Base-by-base conservation (phyloP, 1,140 invertebrate genomes). In the Micrasema minimum region DNA sequence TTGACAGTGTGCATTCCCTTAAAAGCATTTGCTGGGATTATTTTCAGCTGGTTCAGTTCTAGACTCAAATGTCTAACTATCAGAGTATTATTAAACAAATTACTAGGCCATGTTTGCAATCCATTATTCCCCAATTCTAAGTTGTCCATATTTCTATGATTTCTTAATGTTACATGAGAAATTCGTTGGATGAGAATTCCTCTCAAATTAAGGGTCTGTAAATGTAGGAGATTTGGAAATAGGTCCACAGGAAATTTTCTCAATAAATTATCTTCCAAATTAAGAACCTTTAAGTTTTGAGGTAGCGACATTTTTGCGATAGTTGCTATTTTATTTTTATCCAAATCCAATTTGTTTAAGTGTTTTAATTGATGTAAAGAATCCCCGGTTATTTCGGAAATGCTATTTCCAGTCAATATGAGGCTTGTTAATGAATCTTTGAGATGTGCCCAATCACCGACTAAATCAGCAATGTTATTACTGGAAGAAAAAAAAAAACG, bases 41-140 rank as follows among this genome's bases (percentile, higher is more conserved):
- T 82, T 7, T 83, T 83, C 26, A 96, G 81, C 72, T 90, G 88
- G 77, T 95, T 94, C 69, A 90, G 90, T 61, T 92, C 92, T 74
- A 96, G 80, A 82, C 93, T 93, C 22, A 96, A 85, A 75, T 95
- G 92, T 67, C 91, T 87, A 12, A 95, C 85, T 75, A 87, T 88
- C 11, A 94, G 80, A 43, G 90, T 90, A 16, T 86, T 86, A 77
- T 94, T 91, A 67, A 92, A 87, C 72, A 85, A 80, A 76, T 84
- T 85, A 73, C 82, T 85, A 16, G n/a, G 83, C 76, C 87, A 81
- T 51, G 78, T 87, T 77, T 90, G 87, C 69, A 93, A 86, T 70
- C 87, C 85, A 80, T 96, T 96, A 78, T 95, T 93, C 37, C 93
- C 93, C n/a, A 96, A 82, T 78, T 96, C 94, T 64, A 96, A 83